Base-by-base conservation (phyloP, 2,888 invertebrate genomes). In the Sinotaia quadrata region DNA sequence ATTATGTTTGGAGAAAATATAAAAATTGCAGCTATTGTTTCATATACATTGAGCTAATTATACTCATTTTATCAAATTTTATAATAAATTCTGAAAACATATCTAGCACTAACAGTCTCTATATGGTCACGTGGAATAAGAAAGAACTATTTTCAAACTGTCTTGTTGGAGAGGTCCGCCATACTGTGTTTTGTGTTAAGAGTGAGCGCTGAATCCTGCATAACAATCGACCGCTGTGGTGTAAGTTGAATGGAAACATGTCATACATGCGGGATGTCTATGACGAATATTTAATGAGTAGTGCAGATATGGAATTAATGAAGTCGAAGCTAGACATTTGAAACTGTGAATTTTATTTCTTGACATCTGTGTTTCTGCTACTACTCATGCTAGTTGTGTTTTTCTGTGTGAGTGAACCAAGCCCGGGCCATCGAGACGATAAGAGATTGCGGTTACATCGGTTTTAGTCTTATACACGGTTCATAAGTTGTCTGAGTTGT, bases 141-240 rank as follows among this genome's bases (percentile, higher is more conserved):
- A n/a, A n/a, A 36, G 73, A 59, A 73, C 73, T 73, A 73, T 71
- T 73, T 73, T 73, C 67, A 68, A 73, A 73, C 70, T 73, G 73
- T 65, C 73, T 56, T 68, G 73, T 51, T 65, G 70, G 68, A 73
- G 60, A 61, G 66, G 57, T 68, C 70, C 73, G 70, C 73, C 70
- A 73, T 70, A 73, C 65, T 62, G 63, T 65, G 47, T 61, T 71
- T 21, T 56, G 54, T 47, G 54, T 36, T 41, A 1, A n/a, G 29
- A 47, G 36, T 51, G 47, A n/a, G n/a, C 31, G 60, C 33, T 8
- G 34, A 51, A 29, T 18, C 34, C 34, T 29, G 36, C 44, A 36
- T 27, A 44, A 56, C 37, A 33, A 8, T 36, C 44, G 21, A n/a
- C 4, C 27, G 24, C 15, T 37, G 10, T 56, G 65, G 54, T 31